These are phyloP conservation scores for Pavo muticus DNA, from an alignment of 2,113 vertebrate genomes.

Conservation along the genomic window DNA sequence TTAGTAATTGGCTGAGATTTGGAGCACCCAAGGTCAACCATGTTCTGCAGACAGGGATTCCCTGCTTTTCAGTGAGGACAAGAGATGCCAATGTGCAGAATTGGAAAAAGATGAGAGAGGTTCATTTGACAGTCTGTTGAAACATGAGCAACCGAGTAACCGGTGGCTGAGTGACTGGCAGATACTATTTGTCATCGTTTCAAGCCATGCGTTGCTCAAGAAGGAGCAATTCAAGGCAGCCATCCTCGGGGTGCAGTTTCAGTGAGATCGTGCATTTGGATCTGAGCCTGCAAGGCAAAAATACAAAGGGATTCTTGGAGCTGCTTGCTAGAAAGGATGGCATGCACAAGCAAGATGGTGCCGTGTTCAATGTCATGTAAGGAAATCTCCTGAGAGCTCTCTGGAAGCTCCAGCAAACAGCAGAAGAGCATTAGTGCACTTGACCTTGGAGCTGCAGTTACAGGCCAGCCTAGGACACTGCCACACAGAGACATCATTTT, in stretches of 20 bases:
- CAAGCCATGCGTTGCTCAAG: neutral
- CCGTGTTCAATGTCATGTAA: neutral
- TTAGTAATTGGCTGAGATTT: neutral
- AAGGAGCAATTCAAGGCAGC: neutral
- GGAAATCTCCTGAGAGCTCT: neutral
- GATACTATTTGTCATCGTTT: neutral
- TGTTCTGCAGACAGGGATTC: neutral
- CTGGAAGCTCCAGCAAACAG: neutral
- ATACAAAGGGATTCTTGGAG: neutral
- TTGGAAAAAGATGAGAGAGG: neutral
- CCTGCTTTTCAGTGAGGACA: neutral
- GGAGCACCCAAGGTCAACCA: neutral
- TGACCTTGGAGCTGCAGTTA: neutral
- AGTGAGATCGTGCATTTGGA: neutral
- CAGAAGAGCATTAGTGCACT: neutral
- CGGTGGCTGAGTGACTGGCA: neutral
- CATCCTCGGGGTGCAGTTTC: neutral
- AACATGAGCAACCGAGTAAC: neutral
- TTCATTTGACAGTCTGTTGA: neutral
- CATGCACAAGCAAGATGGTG: neutral
- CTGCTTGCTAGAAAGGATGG: neutral
- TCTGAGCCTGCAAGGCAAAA: neutral
- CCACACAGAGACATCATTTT: neutral
- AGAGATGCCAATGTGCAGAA: neutral
- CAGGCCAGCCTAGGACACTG: neutral